A percentile compares a stretch with the other conserved stretches of the same genome.
These are phyloP conservation scores for Aplysia californica DNA, from an alignment of 1,140 invertebrate genomes.

Conservation along the genomic window DNA sequence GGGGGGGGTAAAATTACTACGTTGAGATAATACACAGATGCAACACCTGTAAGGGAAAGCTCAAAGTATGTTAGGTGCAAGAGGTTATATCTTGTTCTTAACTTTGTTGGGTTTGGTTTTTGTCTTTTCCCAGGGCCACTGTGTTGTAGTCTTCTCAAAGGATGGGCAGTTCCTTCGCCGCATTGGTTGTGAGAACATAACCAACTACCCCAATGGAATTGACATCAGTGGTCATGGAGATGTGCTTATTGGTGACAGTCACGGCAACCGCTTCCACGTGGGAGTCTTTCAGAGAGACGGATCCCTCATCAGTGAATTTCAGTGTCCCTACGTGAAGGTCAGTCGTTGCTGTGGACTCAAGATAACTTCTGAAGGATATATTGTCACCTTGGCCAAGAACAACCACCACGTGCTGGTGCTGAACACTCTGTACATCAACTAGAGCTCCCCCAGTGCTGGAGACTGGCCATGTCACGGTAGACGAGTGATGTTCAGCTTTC, in stretches of 20 bases:
- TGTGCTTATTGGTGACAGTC: constrained; percentile 95
- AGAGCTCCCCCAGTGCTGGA: too few relatives aligned
- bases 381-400: constrained; percentile 97
- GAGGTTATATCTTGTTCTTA: too few relatives aligned
- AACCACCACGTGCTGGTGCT: constrained; percentile 97
- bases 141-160: constrained; percentile 94
- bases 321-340: constrained; percentile 97
- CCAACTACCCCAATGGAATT: constrained; percentile 97
- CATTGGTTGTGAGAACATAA: constrained; percentile 94
- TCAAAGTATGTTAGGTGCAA: too few relatives aligned
- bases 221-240: constrained; percentile 97
- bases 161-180: constrained; percentile 90
- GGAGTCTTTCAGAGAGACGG: constrained; percentile 90
- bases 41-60: too few relatives aligned
- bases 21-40: too few relatives aligned
- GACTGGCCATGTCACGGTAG: too few relatives aligned
- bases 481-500: too few relatives aligned
- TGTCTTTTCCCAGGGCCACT: constrained; percentile 81
- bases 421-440: constrained; percentile 94
- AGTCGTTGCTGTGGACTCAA: constrained; percentile 97
- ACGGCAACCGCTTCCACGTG: constrained; percentile 97
- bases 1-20: too few relatives aligned
- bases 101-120: too few relatives aligned
- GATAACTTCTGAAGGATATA: constrained; percentile 95
- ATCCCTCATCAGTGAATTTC: constrained; percentile 90